These are phyloP conservation scores for Gila robusta DNA, from an alignment of 2,797 vertebrate species.

Conservation along the genomic window DNA sequence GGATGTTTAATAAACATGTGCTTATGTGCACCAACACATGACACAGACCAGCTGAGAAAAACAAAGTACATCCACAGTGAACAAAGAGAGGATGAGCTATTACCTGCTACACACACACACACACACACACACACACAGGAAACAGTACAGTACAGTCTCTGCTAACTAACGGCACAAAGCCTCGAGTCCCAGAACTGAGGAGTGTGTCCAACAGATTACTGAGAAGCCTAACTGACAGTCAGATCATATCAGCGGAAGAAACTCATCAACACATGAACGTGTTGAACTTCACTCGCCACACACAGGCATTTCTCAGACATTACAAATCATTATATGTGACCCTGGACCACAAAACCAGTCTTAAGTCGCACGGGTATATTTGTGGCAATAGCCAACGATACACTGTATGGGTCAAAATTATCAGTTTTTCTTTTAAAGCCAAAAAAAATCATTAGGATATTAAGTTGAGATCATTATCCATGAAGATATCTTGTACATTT, in stretches of 20 bases:
- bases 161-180: not conserved
- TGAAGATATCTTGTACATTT: too few relatives aligned
- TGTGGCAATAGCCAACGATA: too few relatives aligned
- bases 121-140: slow-evolving; percentile 8
- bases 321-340: not conserved
- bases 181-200: not conserved
- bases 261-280: not conserved
- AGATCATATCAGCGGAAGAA: slow-evolving; percentile 72
- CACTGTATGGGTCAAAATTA: too few relatives aligned
- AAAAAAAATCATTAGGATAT: too few relatives aligned
- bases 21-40: not conserved
- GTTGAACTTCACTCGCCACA: not conserved
- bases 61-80: not conserved
- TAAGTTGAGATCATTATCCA: too few relatives aligned
- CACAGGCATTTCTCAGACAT: not conserved
- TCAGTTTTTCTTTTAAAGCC: too few relatives aligned
- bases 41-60: not conserved
- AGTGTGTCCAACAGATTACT: slow-evolving; percentile 71
- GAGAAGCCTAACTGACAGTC: slow-evolving; percentile 74
- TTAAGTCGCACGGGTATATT: rapidly evolving
- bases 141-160: not conserved
- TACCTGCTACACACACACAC: not conserved
- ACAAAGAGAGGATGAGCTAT: not conserved
- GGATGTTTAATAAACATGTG: not conserved
- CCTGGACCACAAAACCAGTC: not conserved